These are phyloP conservation scores for Phallusia fumigata DNA, from an alignment of 23 tunicate genomes.

Conservation along the genomic window DNA sequence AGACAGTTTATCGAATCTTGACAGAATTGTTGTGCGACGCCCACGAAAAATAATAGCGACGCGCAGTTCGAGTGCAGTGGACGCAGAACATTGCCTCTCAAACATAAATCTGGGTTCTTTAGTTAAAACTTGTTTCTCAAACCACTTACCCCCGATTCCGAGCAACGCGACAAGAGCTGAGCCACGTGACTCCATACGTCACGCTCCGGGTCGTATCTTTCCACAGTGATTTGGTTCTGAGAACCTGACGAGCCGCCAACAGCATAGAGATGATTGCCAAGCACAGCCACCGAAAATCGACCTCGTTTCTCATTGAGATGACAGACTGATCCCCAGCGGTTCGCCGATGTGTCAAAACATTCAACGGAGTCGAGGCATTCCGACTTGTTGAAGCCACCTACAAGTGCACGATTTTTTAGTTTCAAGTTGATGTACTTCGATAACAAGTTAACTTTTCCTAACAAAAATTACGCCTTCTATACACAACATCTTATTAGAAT, in stretches of 20 bases:
- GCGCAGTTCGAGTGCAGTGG: too few species aligned
- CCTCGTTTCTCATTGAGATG: conserved; percentile 65
- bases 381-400: conserved; percentile 82
- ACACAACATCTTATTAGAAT: too few species aligned
- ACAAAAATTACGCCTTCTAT: too few species aligned
- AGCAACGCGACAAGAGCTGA: conserved; percentile 46
- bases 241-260: conserved; percentile 84
- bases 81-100: too few species aligned
- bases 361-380: conserved; percentile 79
- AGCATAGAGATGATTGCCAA: conserved; percentile 56
- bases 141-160: conserved; percentile 58
- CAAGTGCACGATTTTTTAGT: neutral
- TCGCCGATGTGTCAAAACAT: conserved; percentile 39
- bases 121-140: too few species aligned
- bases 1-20: too few species aligned
- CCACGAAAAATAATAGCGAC: too few species aligned
- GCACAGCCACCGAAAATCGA: conserved; percentile 70
- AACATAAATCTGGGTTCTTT: too few species aligned
- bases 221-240: conserved; percentile 58
- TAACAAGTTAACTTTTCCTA: too few species aligned
- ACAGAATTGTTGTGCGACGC: too few species aligned
- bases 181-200: conserved; percentile 63
- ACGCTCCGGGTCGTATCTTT: conserved; percentile 44
- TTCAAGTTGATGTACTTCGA: too few species aligned
- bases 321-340: conserved; percentile 46